These are phyloP conservation scores for Tetranychus truncatus DNA, from an alignment of 2,888 invertebrate genomes.

Conservation along the genomic window DNA sequence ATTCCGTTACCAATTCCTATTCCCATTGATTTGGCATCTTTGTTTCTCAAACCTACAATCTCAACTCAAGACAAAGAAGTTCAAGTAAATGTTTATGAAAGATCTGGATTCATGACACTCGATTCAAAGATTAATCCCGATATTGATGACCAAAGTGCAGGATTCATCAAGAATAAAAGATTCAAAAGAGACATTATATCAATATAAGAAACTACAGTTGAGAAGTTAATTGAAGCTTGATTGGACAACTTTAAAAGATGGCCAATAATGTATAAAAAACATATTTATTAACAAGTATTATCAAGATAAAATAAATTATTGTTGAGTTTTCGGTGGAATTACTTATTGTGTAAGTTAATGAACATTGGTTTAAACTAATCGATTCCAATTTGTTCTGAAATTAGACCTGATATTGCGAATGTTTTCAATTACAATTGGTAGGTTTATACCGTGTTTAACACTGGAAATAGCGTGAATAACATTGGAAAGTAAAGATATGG, in stretches of 20 bases:
- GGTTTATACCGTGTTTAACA: conserved; percentile 1
- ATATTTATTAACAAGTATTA: no score
- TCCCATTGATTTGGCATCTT: neutral
- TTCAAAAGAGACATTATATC: no score
- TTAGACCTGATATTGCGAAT: conserved; percentile 9
- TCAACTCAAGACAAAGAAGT: neutral
- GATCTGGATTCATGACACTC: no score
- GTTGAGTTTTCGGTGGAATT: neutral
- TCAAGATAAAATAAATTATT: no score
- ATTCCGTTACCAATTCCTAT: conserved; percentile 1
- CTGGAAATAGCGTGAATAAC: neutral
- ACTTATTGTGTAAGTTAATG: neutral
- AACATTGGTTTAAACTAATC: neutral
- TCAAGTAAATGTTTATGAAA: neutral
- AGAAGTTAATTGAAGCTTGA: no score
- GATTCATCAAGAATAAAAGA: no score
- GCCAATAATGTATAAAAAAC: no score
- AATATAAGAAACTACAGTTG: no score
- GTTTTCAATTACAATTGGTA: conserved; percentile 7
- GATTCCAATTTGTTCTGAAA: conserved; percentile 10
- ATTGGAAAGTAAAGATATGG: neutral
- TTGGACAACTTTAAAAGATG: no score
- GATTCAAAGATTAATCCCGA: no score
- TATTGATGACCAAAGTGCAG: no score
- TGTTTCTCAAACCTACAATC: neutral